Evolutionary conservation across 2,888 invertebrate species (phyloP), one percentile per base, ranked within the genome.

Genomic region (Melinaea menophilus): DNA sequence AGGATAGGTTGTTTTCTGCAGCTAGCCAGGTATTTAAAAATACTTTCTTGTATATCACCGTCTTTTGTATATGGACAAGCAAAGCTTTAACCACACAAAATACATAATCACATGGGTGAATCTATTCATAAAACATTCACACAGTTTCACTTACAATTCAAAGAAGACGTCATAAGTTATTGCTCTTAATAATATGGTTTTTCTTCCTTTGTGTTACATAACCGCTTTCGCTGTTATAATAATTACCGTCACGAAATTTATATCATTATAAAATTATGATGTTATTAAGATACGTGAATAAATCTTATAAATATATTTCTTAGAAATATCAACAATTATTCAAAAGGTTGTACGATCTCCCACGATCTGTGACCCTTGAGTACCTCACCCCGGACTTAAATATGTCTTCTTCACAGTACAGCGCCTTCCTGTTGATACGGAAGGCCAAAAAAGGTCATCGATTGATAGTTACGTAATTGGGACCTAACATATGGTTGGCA

Each of bases 131-230:
- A 51, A 41, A 69, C 69, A 71, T 75, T 78, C 79, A 69, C 77
- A 79, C 77, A 79, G 76, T 80, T 79, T 80, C 79, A 72, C 78
- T 75, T 65, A 63, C 69, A 69, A 75, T 74, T 66, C 71, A 71
- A 66, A 65, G 62, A 58, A 63, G 60, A 57, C 54, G 51, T 60
- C 65, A 63, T 11, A 66, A 66, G 63, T 62, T 68, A 68, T 69
- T 64, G 22, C 31, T 59, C 61, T 58, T 62, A 62, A 69, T 63
- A 61, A 63, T 65, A 59, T 46, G 45, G 46, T 61, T 61, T 67
- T 62, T 51, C 51, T 11, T 11, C 9, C 51, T 7, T 51, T 64
- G 54, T 47, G 31, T 61, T 57, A 51, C 51, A 62, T 35, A 35
- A 58, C 9, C 12, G 34, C 56, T 65, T 60, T 60, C 47, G 61